These are phyloP conservation scores for Villa cingulata DNA, from an alignment of 2,888 invertebrate species.

Conservation along the genomic window DNA sequence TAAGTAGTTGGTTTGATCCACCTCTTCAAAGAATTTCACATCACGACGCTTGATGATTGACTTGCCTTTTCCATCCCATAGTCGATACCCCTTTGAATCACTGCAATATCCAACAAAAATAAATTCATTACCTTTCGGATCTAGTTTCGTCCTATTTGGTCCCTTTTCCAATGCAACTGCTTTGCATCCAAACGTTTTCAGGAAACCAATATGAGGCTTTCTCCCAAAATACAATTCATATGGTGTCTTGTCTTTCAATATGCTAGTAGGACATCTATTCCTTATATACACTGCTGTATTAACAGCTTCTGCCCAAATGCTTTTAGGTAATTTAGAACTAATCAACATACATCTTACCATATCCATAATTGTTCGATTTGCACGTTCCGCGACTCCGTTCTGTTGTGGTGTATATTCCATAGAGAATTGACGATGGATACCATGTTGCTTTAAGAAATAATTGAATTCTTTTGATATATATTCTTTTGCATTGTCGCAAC, in stretches of 20 bases:
- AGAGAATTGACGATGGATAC: slow-evolving; percentile 16
- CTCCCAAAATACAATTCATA: no score
- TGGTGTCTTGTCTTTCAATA: no score
- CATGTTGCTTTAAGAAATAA: slow-evolving; percentile 13
- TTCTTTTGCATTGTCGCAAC: no score
- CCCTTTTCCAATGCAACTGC: no score
- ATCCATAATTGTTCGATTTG: slow-evolving; percentile 17
- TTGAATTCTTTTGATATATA: slow-evolving; percentile 4
- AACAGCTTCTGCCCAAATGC: slow-evolving; percentile 22
- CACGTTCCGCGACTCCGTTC: slow-evolving; percentile 18
- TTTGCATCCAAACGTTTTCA: no score
- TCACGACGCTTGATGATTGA: no score
- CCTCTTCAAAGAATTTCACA: no score
- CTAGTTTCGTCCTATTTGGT: slow-evolving; percentile 9
- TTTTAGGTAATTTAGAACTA: slow-evolving; percentile 14
- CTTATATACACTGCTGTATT: no score
- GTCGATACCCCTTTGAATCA: no score
- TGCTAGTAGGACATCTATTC: not conserved
- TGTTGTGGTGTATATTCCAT: slow-evolving; percentile 16
- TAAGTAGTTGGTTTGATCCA: slow-evolving; percentile 8
- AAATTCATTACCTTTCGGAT: slow-evolving; percentile 11
- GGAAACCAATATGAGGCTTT: no score
- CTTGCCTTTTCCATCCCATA: no score
- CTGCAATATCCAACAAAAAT: no score
- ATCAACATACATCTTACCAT: slow-evolving; percentile 18